Percentiles rank a stretch among this genome's conserved stretches.
These are phyloP conservation scores for Rhodinocichla rosea DNA, from an alignment of 2,113 vertebrate species.

Conservation along the genomic window DNA sequence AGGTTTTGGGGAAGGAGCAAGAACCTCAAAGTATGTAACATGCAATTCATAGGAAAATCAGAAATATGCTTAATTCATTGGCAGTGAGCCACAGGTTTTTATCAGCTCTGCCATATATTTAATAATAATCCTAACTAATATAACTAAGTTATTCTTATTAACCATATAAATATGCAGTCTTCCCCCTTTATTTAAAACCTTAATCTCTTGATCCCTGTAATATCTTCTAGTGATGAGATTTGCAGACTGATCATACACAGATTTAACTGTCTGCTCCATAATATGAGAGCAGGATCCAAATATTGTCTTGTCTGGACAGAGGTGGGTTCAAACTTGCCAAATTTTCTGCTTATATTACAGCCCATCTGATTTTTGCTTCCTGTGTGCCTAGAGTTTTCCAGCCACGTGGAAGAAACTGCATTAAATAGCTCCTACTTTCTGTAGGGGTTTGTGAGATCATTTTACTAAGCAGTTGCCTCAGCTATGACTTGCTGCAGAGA, in stretches of 20 bases:
- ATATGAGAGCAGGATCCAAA: conserved; percentile 16
- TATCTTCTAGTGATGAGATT: conserved; percentile 39
- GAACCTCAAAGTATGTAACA: neutral
- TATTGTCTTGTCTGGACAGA: neutral
- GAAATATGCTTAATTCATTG: neutral
- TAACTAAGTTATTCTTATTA: conserved; percentile 50
- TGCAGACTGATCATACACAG: conserved; percentile 31
- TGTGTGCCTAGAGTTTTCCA: neutral
- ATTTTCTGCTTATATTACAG: neutral
- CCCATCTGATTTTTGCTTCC: neutral
- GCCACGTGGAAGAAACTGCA: neutral
- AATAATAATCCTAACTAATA: conserved; percentile 41
- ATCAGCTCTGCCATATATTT: conserved; percentile 36
- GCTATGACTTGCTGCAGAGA: neutral
- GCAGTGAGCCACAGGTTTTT: neutral
- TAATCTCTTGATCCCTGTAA: conserved; percentile 40
- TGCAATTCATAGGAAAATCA: neutral
- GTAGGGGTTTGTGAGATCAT: neutral
- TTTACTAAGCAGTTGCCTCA: conserved; percentile 2
- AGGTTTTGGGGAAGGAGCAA: neutral
- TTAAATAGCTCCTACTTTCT: conserved; percentile 9
- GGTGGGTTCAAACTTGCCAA: neutral
- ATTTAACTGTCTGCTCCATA: conserved; percentile 16
- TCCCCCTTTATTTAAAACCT: conserved; percentile 42
- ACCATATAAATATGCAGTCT: conserved; percentile 29